Base-by-base conservation (phyloP, 2,797 vertebrate genomes). In the Corythornis leucogaster region DNA sequence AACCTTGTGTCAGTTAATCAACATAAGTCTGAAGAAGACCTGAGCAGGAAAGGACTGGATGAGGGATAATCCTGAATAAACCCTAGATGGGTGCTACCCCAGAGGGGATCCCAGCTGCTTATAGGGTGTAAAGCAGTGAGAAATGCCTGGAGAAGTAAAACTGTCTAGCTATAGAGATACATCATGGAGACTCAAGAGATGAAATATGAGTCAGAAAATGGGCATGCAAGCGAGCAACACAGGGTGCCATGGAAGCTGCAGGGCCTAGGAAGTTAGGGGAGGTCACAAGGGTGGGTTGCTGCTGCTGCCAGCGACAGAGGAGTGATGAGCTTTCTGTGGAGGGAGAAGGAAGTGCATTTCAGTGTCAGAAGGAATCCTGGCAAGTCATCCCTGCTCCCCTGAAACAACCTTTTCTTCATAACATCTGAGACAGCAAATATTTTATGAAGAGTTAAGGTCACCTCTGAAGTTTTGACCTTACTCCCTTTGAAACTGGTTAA, bases 401-500 rank as follows among this genome's bases (percentile, higher is more conserved):
- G 74, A 95, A 92, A 67, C 63, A 95, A 71, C 43, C 42, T 89
- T 91, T 93, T 85, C 93, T 95, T 95, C 87, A 63, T 81, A 94
- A 92, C 79, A 82, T 90, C 91, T 89, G 92, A 94, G 89, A 94
- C 81, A 95, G 89, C 67, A 88, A 95, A 91, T 83, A 92, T 94
- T 96, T 96, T 95, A 91, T 74, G 93, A 93, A 93, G 90, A 96
- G 87, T 95, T 93, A 92, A 97, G 95, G 96, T 94, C 96, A 95
- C 92, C 91, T 96, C 96, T 95, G 95, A 95, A 43, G 84, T 94
- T 88, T 66, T 67, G 85, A 96, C 85, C 93, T 93, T 90, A 80
- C 96, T 97, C 62, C 25, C 87, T 94, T 95, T 93, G 94, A 96
- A 96, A 97, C 58, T 83, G 66, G 70, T 95, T 81, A 86, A 95